Percentiles rank a stretch among this genome's conserved stretches.
Evolutionary conservation across 2,797 vertebrate genomes (phyloP).

Genomic region (Malurus splendens): DNA sequence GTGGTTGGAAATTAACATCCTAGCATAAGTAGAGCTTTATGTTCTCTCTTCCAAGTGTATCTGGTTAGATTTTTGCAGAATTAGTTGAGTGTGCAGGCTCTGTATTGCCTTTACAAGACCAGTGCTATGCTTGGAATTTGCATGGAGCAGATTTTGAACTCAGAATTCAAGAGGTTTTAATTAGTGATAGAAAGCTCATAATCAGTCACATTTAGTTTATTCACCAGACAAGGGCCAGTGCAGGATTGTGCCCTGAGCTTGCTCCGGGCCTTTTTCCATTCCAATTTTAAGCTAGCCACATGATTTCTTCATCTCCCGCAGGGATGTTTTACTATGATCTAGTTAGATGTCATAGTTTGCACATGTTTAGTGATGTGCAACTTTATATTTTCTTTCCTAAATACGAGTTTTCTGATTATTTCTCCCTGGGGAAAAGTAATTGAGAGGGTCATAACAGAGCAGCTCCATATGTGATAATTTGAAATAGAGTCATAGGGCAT

Average conservation of each 20-base stretch:
- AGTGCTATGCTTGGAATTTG: background rate
- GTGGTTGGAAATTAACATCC: background rate
- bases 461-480: background rate
- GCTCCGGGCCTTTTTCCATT: constrained; percentile 46
- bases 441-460: background rate
- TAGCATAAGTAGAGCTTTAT: background rate
- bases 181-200: constrained; percentile 6
- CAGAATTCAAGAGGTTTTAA: background rate
- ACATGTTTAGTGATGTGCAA: constrained; percentile 38
- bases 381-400: constrained; percentile 18
- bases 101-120: background rate
- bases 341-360: constrained; percentile 41
- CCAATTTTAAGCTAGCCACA: constrained; percentile 42
- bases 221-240: background rate
- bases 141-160: background rate
- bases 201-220: constrained; percentile 45
- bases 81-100: background rate
- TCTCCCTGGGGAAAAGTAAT: constrained; percentile 9
- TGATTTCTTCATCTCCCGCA: constrained; percentile 31
- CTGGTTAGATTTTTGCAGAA: background rate
- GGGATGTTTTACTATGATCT: constrained; percentile 42
- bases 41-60: background rate
- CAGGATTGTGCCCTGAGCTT: constrained; percentile 39
- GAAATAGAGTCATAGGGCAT: background rate
- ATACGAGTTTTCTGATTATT: background rate